Evolutionary conservation across 2,888 invertebrate genomes (phyloP).

Genomic region (Metopia argyrocephala): DNA sequence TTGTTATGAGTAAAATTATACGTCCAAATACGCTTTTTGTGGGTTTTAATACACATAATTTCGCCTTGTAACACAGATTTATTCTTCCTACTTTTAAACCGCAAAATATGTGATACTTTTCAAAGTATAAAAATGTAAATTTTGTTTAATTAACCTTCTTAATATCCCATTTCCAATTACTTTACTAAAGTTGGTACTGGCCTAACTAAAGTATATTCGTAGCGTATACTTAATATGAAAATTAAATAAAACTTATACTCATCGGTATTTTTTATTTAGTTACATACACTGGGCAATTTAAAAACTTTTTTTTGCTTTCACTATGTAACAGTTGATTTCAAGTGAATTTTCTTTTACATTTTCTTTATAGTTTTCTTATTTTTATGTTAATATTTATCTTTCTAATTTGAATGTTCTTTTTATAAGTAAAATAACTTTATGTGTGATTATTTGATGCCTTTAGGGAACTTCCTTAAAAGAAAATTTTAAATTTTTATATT

Average conservation of each 20-base stretch:
- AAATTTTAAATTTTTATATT: conserved; percentile 36
- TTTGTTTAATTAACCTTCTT: too few species aligned
- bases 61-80: too few species aligned
- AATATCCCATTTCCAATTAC: too few species aligned
- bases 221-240: not conserved
- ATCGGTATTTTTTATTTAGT: too few species aligned
- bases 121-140: too few species aligned
- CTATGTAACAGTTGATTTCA: conserved; percentile 4
- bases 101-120: too few species aligned
- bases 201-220: not conserved
- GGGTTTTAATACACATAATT: too few species aligned
- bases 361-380: not conserved
- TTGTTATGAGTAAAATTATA: too few species aligned
- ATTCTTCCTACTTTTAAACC: too few species aligned
- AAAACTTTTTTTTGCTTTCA: not conserved
- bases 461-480: conserved; percentile 39
- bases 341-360: conserved; percentile 13
- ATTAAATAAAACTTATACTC: not conserved
- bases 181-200: too few species aligned
- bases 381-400: not conserved
- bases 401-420: not conserved
- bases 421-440: conserved; percentile 6
- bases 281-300: not conserved
- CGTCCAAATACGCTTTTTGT: too few species aligned
- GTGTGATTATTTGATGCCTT: conserved; percentile 43